phyloP scores from a whole-genome alignment of 2,113 vertebrate genomes.

The Arenaria interpres region DNA sequence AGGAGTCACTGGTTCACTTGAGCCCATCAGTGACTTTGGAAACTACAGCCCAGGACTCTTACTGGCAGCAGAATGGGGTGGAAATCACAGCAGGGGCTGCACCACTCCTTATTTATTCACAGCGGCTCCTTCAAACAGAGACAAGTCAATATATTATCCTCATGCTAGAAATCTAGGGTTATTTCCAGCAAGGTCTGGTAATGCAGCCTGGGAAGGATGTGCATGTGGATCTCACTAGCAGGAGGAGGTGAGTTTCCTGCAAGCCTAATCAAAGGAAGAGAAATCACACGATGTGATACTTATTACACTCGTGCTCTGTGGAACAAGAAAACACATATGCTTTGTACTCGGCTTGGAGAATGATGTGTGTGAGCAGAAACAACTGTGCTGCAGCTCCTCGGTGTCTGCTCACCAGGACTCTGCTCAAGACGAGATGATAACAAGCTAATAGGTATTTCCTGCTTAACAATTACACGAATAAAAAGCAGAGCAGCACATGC shows the following conservation, averaged over 20 bases:
- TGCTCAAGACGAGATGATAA: conserved; percentile 42
- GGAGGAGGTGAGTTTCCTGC: neutral
- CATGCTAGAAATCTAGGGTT: neutral
- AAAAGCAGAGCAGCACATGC: conserved; percentile 42
- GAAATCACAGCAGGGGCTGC: neutral
- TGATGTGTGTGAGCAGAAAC: conserved; percentile 39
- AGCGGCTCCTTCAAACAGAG: neutral
- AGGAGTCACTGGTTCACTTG: neutral
- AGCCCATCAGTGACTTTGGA: neutral
- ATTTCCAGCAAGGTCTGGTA: neutral
- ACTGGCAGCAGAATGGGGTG: neutral
- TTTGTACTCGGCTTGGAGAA: conserved; percentile 6
- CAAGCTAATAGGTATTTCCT: conserved; percentile 66
- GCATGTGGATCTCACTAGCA: neutral
- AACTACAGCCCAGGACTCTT: neutral
- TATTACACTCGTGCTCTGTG: neutral
- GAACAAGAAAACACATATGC: neutral
- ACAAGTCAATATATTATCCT: neutral
- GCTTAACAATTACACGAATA: conserved; percentile 30
- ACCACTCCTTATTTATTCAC: neutral
- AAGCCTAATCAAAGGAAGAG: conserved; percentile 11
- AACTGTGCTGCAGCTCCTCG: conserved; percentile 14
- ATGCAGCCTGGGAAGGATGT: neutral
- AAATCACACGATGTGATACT: neutral
- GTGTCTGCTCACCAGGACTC: conserved; percentile 28